Evolutionary conservation across 2,113 vertebrate species (phyloP), one percentile per base, ranked within the genome.

Genomic region (Onychostoma macrolepis): DNA sequence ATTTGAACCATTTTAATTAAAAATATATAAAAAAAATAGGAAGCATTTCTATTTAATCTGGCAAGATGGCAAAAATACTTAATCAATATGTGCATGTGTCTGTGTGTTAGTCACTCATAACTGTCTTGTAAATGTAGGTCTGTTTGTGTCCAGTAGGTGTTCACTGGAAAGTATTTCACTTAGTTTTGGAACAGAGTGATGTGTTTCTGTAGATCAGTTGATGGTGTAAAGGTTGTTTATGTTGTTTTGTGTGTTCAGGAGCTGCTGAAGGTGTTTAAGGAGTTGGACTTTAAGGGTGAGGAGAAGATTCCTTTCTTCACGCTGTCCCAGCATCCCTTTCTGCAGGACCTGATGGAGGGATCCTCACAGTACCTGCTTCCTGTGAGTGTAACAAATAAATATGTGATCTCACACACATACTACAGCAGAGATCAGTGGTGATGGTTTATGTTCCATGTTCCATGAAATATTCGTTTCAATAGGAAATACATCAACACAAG

Each of bases 291-390:
- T 84, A 89, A 91, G 36, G 86, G 91, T 17, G 88, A 95, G 72
- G 93, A 94, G 26, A 86, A 92, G 10, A 61, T 97, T 83, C 92
- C 95, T 45, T 91, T 96, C 92, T 90, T 92, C 17, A 11, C 94
- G 53, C 94, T 99, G 85, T 92, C 96, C 89, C 93, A 95, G 80
- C 96, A 97, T 90, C 95, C 95, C 83, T 94, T 94, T 48, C 92
- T 96, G 86, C 94, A 96, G 88, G 88, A 92, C 38, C 91, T 97
- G 87, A 95, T 98, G 86, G 94, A 94, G 10, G 93, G 5, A 0
- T 95, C 92, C 33, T 87, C 91, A 45, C 93, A 91, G 19, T 94
- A 97, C 86, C 95, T 93, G 82, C 93, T 98, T 85, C 88, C 94
- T 41, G 97, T 98, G 91, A 96, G 97, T 96, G 11, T 15, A 36